A percentile compares a stretch with the other conserved stretches of the same genome.
These are phyloP conservation scores for Heliconius hortense DNA, from an alignment of 2,888 invertebrate species.

Conservation along the genomic window DNA sequence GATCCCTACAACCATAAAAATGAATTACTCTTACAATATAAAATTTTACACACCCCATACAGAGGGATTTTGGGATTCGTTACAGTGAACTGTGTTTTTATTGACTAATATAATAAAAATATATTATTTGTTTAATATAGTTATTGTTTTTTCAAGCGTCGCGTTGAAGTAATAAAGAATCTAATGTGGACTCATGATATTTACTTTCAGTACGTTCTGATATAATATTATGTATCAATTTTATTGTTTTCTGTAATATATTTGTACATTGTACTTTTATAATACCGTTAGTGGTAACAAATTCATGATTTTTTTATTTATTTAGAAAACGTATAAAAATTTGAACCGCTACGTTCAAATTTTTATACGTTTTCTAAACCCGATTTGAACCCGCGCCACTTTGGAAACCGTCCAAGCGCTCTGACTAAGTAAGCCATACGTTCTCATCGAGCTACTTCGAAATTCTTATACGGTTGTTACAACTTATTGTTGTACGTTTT, in stretches of 20 bases:
- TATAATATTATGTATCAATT: background rate
- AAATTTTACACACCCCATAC: conserved; percentile 75
- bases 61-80: conserved; percentile 71
- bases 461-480: too few relatives aligned
- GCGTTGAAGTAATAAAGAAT: conserved; percentile 9
- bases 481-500: too few relatives aligned
- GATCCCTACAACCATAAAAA: conserved; percentile 71
- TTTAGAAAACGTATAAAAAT: background rate
- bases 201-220: background rate
- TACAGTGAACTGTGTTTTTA: conserved; percentile 66
- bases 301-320: too few relatives aligned
- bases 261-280: too few relatives aligned
- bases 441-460: too few relatives aligned
- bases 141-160: conserved; percentile 24
- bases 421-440: too few relatives aligned
- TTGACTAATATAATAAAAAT: conserved; percentile 49
- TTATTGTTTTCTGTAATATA: background rate
- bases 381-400: too few relatives aligned
- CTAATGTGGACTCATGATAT: background rate
- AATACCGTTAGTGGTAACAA: background rate
- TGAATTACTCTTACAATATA: conserved; percentile 72
- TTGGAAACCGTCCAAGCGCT: too few relatives aligned
- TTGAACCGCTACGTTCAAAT: too few relatives aligned
- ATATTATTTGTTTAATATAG: conserved; percentile 34
- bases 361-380: too few relatives aligned